A percentile compares a stretch with the other conserved stretches of the same genome.
These are phyloP conservation scores for Agrochola litura DNA, from an alignment of 2,888 invertebrate genomes.

Conservation along the genomic window DNA sequence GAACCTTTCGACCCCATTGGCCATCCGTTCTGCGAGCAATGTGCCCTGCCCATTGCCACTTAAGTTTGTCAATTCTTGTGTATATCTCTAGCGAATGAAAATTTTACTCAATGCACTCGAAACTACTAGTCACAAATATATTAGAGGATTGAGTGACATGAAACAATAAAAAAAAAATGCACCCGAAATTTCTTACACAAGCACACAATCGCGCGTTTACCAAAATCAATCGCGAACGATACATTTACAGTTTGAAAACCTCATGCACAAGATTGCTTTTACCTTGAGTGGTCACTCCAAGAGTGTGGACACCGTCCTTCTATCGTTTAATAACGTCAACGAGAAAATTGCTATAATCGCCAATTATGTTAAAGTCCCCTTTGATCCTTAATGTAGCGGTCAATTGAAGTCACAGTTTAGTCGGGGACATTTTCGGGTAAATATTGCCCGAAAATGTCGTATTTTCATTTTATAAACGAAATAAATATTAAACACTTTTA, in stretches of 20 bases:
- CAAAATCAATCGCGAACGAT: not conserved
- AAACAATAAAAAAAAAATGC: not conserved
- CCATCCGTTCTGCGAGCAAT: no score
- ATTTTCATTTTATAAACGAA: not conserved
- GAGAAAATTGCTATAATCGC: slow-evolving; percentile 19
- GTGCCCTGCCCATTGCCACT: no score
- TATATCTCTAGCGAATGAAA: not conserved
- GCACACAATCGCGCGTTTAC: no score
- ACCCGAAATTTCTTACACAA: not conserved
- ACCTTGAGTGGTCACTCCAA: not conserved
- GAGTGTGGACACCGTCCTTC: not conserved
- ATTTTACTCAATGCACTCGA: not conserved
- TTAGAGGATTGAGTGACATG: not conserved
- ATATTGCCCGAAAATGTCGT: not conserved
- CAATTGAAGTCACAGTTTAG: slow-evolving; percentile 4
- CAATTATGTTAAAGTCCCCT: slow-evolving; percentile 25
- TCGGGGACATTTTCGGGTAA: not conserved
- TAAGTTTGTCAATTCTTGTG: no score
- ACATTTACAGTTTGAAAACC: not conserved
- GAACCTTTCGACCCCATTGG: no score
- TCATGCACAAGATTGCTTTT: not conserved
- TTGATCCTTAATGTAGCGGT: slow-evolving; percentile 24
- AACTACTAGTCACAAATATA: not conserved
- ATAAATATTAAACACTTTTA: not conserved
- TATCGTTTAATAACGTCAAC: not conserved